Percentiles rank a stretch among this genome's conserved stretches.
Evolutionary conservation across 2,113 vertebrate genomes (phyloP).

Genomic region (Amblyopsis rosae): DNA sequence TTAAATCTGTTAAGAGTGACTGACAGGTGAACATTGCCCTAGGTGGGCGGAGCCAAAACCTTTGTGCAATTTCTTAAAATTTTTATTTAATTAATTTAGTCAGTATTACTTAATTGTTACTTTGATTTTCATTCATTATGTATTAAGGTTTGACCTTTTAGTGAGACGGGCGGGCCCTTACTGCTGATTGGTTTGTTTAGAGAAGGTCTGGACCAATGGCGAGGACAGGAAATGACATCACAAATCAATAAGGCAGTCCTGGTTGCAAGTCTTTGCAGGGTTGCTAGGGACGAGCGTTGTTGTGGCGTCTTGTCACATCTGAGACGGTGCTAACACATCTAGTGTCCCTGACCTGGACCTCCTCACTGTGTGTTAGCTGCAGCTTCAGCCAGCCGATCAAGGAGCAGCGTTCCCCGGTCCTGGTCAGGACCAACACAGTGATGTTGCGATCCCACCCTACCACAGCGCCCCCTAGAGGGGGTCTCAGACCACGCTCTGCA

Average conservation of each 20-base stretch:
- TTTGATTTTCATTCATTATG: conserved; percentile 70
- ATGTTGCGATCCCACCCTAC: background rate
- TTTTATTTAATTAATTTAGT: conserved; percentile 77
- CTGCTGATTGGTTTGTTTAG: conserved; percentile 3
- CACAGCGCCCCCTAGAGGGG: background rate
- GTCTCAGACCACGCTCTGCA: background rate
- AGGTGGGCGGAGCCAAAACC: conserved; percentile 2
- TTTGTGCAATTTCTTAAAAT: conserved; percentile 79
- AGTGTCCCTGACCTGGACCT: no score
- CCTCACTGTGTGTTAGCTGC: no score
- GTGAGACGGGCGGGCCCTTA: conserved; percentile 64
- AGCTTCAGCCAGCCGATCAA: no score
- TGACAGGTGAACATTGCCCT: background rate
- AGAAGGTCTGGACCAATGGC: conserved; percentile 1
- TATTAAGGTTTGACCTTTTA: conserved; percentile 72
- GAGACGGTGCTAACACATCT: no score
- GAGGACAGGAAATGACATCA: background rate
- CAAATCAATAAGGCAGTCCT: no score
- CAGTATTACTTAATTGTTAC: conserved; percentile 74
- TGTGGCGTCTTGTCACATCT: no score
- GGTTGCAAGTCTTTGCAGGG: no score
- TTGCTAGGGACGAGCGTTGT: no score
- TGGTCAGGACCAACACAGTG: background rate
- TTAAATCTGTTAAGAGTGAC: conserved; percentile 2
- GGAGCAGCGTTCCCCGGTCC: no score